Base-by-base conservation (phyloP, 2,888 invertebrate genomes). In the Nycteola revayana region DNA sequence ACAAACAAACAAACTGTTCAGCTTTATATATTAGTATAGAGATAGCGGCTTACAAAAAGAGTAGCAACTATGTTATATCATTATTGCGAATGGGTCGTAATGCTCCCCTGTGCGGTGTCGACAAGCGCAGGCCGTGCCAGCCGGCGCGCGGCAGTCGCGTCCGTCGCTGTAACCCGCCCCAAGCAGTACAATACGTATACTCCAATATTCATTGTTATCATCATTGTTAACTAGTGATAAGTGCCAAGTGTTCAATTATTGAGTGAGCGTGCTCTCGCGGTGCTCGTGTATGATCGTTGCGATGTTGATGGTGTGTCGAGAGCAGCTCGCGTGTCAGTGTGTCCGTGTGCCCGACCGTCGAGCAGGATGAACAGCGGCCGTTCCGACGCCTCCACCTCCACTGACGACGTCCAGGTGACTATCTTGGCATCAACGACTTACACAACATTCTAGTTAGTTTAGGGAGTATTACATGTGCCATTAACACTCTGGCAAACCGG, bases 401-500 rank as follows among this genome's bases (percentile, higher is more conserved):
- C 89, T 27, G 87, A 87, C 35, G 87, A 88, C 41, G 66, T 84
- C 38, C 80, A 80, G 78, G 88, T 88, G n/a, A n/a, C n/a, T n/a
- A n/a, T n/a, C n/a, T n/a, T n/a, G n/a, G n/a, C n/a, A n/a, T n/a
- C n/a, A n/a, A n/a, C n/a, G n/a, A n/a, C n/a, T n/a, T n/a, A n/a
- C n/a, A n/a, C n/a, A n/a, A n/a, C n/a, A n/a, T n/a, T n/a, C n/a
- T n/a, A n/a, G n/a, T n/a, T n/a, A n/a, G n/a, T n/a, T n/a, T n/a
- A n/a, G n/a, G n/a, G n/a, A n/a, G n/a, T n/a, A n/a, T n/a, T n/a
- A n/a, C n/a, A n/a, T n/a, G n/a, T n/a, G n/a, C n/a, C n/a, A n/a
- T n/a, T n/a, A n/a, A n/a, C n/a, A n/a, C n/a, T n/a, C n/a, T n/a
- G n/a, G n/a, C n/a, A n/a, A n/a, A n/a, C n/a, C n/a, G n/a, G n/a